Base-by-base conservation (phyloP, 2,113 vertebrate genomes). In the Odocoileus hemionus region DNA sequence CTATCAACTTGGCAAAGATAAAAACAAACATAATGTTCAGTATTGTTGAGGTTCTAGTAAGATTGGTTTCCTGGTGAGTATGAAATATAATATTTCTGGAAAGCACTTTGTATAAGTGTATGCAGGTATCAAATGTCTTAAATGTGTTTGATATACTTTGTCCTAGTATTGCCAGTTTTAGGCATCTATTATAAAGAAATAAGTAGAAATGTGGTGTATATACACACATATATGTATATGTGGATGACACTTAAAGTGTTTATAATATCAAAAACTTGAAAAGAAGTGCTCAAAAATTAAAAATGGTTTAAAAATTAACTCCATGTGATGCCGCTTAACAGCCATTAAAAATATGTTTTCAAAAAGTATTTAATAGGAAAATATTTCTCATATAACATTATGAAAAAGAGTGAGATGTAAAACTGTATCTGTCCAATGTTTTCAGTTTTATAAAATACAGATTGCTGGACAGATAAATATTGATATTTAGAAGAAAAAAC, bases 221-320 rank as follows among this genome's bases (percentile, higher is more conserved):
- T 36, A 23, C 5, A 39, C 0, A 70, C 2, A 36, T 6, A 36
- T 39, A 70, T 17, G 43, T 10, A 1, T 61, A 25, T 47, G 23
- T 82, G 12, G 43, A 80, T 92, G 61, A 36, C 16, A 82, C 61
- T 88, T 58, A 85, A 82, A 76, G 33, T 89, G 26, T 85, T 85
- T 88, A 58, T 86, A 79, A 54, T 61, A 64, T 94, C 11, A 89
- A 95, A 95, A 67, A 89, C n/a, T n/a, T n/a, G 13, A 58, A 96
- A 86, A 78, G 67, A 78, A 86, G 45, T 91, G 15, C 86, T 43
- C 47, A 33, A 82, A 67, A 78, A 28, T 36, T 61, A 86, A 93
- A 30, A 92, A 78, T 52, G 39, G 9, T 43, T 76, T 85, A 88
- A 90, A 94, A 91, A 54, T 92, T 88, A 82, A 11, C 5, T 43